Evolutionary conservation across 2,113 vertebrate species (phyloP), one percentile per base, ranked within the genome.

Genomic region (Electrona antarctica): DNA sequence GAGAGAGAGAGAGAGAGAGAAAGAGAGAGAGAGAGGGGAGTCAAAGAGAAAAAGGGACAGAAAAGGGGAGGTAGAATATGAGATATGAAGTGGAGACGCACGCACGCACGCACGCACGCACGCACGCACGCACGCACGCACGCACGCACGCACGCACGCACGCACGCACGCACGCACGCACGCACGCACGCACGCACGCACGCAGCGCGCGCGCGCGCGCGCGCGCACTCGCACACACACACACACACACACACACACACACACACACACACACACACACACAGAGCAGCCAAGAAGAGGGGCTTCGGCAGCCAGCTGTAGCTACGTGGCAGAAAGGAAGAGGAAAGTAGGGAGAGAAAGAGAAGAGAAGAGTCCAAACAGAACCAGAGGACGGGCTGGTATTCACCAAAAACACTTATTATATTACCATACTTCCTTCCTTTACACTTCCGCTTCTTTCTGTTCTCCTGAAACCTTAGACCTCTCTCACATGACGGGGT

Each of bases 261-360:
- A 52, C 50, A 52, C 50, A 52, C 50, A 52, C 50, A 52, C 50
- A 52, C 50, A 52, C 50, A 52, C 50, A 52, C 50, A 52, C 4
- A 52, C 13, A 13, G 8, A 52, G 50, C 8, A 52, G 50, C 50
- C 50, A 13, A 52, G 50, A 13, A 13, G 50, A 52, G 50, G 13
- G 13, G 50, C 13, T 52, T 9, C 50, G 13, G 50, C 21, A 60
- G 9, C 21, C 58, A 60, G 21, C 21, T 60, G 58, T 8, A 7
- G 58, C 58, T 29, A 60, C 58, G 58, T 60, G 58, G 58, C 58
- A 60, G 21, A 33, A 21, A 60, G 28, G 9, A n/a, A 55, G 54
- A 55, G 54, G 14, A 7, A 13, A 13, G 7, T 15, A 13, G 3
- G 3, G 0, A 9, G 3, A 52, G 50, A 52, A 7, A 52, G 50